phyloP scores from a whole-genome alignment of 1,140 invertebrate species.

The Macrostomum lignano region DNA sequence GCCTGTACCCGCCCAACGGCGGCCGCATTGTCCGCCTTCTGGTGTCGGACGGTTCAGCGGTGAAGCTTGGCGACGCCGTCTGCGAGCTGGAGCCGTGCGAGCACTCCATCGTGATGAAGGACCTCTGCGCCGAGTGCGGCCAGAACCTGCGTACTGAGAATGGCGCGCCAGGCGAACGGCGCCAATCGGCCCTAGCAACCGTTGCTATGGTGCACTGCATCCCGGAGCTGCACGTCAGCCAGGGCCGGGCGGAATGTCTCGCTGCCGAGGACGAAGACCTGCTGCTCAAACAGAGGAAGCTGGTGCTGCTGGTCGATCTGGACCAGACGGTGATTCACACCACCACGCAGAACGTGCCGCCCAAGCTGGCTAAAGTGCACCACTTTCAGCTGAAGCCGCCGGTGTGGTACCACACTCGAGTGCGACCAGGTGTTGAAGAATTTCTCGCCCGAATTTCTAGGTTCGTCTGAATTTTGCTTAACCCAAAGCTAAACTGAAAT shows the following conservation, averaged over 20 bases:
- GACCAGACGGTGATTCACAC: slow-evolving; percentile 97
- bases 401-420: slow-evolving; percentile 68
- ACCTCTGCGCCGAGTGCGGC: slow-evolving; percentile 90
- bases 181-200: too few relatives aligned
- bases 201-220: slow-evolving; percentile 83
- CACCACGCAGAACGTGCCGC: slow-evolving; percentile 69
- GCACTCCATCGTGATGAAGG: slow-evolving; percentile 81
- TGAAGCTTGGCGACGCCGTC: too few relatives aligned
- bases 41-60: too few relatives aligned
- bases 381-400: slow-evolving; percentile 54
- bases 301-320: slow-evolving; percentile 78
- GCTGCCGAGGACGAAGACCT: slow-evolving; percentile 60
- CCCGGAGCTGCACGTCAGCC: slow-evolving; percentile 64
- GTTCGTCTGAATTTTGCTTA: too few relatives aligned
- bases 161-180: too few relatives aligned
- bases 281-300: slow-evolving; percentile 48
- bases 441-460: slow-evolving; percentile 58
- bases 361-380: slow-evolving; percentile 60
- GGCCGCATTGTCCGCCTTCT: too few relatives aligned
- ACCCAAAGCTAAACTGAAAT: too few relatives aligned
- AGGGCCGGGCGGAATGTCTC: slow-evolving; percentile 54
- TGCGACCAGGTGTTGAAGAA: slow-evolving; percentile 52
- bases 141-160: slow-evolving; percentile 58
- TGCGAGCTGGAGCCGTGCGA: slow-evolving; percentile 37
- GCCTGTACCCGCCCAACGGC: too few relatives aligned